These are phyloP conservation scores for Chrysocyon brachyurus DNA, from an alignment of 2,797 vertebrate genomes.

Conservation along the genomic window DNA sequence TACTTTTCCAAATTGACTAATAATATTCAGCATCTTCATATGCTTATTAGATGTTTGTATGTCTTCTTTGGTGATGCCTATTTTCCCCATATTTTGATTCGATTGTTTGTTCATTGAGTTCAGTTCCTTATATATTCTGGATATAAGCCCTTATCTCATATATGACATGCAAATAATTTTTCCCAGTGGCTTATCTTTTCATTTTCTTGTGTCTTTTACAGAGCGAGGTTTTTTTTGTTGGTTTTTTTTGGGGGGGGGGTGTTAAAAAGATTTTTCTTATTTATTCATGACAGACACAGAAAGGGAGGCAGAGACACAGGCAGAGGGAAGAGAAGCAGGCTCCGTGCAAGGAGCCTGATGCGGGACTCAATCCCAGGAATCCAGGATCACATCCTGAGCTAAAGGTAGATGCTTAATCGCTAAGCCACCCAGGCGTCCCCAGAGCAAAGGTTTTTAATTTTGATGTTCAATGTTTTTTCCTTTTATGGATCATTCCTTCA, in stretches of 20 bases:
- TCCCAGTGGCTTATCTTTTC: background rate
- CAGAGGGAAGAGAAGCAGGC: too few species aligned
- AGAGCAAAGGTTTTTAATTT: background rate
- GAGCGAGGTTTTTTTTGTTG: background rate
- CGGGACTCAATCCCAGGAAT: too few species aligned
- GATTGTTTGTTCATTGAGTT: background rate
- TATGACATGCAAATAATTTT: background rate
- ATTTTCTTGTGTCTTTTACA: background rate
- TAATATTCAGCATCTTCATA: background rate
- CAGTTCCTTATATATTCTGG: background rate
- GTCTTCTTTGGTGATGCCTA: constrained; percentile 14
- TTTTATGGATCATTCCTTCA: background rate
- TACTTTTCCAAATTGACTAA: background rate
- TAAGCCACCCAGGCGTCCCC: background rate
- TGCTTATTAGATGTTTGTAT: background rate
- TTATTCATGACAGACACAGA: too few species aligned
- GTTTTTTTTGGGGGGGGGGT: too few species aligned
- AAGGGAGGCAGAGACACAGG: too few species aligned
- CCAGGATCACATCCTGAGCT: too few species aligned
- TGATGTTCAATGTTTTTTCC: background rate
- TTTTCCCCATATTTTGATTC: background rate
- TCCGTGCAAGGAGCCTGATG: too few species aligned
- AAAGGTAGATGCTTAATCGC: too few species aligned
- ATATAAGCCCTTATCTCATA: background rate
- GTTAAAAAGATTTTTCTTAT: too few species aligned